Evolutionary conservation across 2,888 invertebrate species (phyloP).

Genomic region (Endotricha flammealis): DNA sequence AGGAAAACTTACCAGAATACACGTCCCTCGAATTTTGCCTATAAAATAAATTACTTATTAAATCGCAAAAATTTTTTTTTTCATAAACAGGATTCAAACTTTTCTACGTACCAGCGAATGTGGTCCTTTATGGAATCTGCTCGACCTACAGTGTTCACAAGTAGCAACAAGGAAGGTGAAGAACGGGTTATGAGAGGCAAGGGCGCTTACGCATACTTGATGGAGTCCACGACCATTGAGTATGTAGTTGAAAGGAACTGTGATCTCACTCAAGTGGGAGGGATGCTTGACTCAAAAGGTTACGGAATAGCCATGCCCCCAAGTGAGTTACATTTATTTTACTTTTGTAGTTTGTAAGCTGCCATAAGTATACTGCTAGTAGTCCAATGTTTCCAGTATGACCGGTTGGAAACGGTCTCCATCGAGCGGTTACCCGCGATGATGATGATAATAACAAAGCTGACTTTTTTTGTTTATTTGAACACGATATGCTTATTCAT

Average conservation of each 20-base stretch:
- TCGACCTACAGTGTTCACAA: slow-evolving; percentile 90
- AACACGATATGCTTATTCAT: neutral
- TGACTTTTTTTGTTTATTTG: too few relatives aligned
- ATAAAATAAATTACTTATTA: neutral
- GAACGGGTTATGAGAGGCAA: slow-evolving; percentile 91
- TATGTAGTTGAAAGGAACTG: slow-evolving; percentile 95
- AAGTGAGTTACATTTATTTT: slow-evolving; percentile 84
- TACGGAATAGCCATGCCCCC: slow-evolving; percentile 97
- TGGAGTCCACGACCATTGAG: slow-evolving; percentile 98
- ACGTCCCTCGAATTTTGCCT: too few relatives aligned
- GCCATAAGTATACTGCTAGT: too few relatives aligned
- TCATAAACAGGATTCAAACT: slow-evolving; percentile 88
- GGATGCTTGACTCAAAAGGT: slow-evolving; percentile 94
- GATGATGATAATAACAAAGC: too few relatives aligned
- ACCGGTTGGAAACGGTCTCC: too few relatives aligned
- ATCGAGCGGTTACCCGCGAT: too few relatives aligned
- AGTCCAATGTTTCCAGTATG: too few relatives aligned
- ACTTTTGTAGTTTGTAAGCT: too few relatives aligned
- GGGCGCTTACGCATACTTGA: slow-evolving; percentile 95
- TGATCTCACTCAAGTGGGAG: slow-evolving; percentile 93
- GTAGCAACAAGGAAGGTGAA: slow-evolving; percentile 92
- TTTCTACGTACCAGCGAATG: slow-evolving; percentile 96
- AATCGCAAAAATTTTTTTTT: too few relatives aligned
- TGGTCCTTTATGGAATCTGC: slow-evolving; percentile 96
- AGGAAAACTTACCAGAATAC: too few relatives aligned